Evolutionary conservation across 1,140 invertebrate genomes (phyloP), one percentile per base, ranked within the genome.

Genomic region (Trachymyrmex septentrionalis): DNA sequence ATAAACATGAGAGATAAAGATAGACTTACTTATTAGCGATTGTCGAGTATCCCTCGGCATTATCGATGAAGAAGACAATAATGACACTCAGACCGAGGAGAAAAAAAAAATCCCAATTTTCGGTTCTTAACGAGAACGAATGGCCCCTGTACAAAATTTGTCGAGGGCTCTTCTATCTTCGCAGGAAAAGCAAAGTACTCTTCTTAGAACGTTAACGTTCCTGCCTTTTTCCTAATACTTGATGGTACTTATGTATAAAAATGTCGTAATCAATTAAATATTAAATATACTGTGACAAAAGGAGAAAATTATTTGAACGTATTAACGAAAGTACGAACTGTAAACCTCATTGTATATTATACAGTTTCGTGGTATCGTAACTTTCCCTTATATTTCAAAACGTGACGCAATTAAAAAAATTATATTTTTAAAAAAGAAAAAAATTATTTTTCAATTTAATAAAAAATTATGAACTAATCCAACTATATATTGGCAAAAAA

Each of bases 11-110:
- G 53, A 85, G 84, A 81, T 72, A 10, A 87, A 87, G 57, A 27
- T 14, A 67, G 44, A 66, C 38, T 91, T 88, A 91, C 38, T 91
- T 90, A 91, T 91, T 88, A 91, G 81, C 85, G 84, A 69, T 50
- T 55, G 61, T 76, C 55, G 76, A 91, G 89, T 82, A 76, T 38
- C 72, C 44, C 82, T 90, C 34, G 75, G 12, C 77, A 57, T 75
- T 84, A 84, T 84, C 81, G 57, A 69, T 44, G 55, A 88, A 85
- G 80, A 72, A 77, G 80, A 91, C 69, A 91, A 59, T 84, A 90
- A 89, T 72, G 66, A 91, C 85, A 87, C 71, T 50, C 19, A 50
- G 19, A 10, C n/a, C 21, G 38, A 27, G 21, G 50, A 86, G 27
- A 19, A 57, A 30, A 30, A 30, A 30, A 34, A 48, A 76, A 67